Evolutionary conservation across 2,113 vertebrate genomes (phyloP), one percentile per base, ranked within the genome.

Genomic region (Tichodroma muraria): DNA sequence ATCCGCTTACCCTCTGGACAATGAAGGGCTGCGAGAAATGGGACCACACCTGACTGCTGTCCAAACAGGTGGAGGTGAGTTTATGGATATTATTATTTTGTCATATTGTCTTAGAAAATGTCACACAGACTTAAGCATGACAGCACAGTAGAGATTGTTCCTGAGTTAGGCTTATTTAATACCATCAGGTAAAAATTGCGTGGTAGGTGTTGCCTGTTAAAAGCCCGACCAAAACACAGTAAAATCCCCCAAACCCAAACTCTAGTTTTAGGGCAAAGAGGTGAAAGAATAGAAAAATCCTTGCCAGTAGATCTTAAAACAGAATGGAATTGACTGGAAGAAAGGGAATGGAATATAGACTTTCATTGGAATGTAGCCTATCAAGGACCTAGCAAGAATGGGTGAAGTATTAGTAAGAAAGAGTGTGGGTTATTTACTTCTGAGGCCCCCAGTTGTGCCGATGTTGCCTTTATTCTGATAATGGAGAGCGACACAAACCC

Each of bases 11-110:
- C 95, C 97, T 7, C 95, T 97, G 65, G 98, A 99, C n/a, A 97
- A 6, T 68, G 99, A 99, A 94, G 97, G 97, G 81, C 96, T 97
- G 71, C 96, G 98, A 80, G 99, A 99, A 50, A 61, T 97, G 53
- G 97, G 94, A 38, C 91, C 97, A 79, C 99, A 98, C 82, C 56
- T 95, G 79, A 79, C 96, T 20, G 94, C 94, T 18, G 64, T 97
- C 27, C 98, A 98, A 10, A 89, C 93, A 56, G 97, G 97, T 70
- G 96, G 98, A 97, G 98, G 99, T 98, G 96, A 97, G 98, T 96
- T 90, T 64, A 21, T 60, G 63, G 27, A 61, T 24, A 2, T 60
- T 27, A 6, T 22, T 77, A 1, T 77, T 80, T 75, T 93, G 63
- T 91, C 33, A 44, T 6, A 0, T 64, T 65, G 13, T 70, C 49